A percentile compares a stretch with the other conserved stretches of the same genome.
Conservation (phyloP, 2,113 vertebrate genomes). For the Pluvialis apricaria region DNA sequence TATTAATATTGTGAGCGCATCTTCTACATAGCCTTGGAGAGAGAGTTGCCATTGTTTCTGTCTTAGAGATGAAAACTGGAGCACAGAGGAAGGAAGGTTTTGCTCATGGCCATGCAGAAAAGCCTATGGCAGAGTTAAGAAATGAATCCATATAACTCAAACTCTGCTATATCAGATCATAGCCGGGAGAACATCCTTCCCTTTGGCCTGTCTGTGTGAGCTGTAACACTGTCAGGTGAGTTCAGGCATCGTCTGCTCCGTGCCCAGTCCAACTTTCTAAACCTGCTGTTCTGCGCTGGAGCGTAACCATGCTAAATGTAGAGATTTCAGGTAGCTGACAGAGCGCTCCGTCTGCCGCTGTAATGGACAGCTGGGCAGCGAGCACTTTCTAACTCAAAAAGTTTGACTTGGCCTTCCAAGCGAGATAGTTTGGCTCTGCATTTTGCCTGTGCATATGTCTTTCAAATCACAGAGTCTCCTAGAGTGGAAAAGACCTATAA, state of each 20-base stretch:
- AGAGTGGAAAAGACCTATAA: no score
- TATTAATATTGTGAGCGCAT: not conserved
- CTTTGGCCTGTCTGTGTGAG: not conserved
- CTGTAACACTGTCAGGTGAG: not conserved
- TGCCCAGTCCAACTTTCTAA: not conserved
- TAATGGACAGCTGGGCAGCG: not conserved
- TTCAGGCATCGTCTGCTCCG: not conserved
- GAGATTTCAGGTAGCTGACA: not conserved
- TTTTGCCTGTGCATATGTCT: not conserved
- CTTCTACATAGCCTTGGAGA: not conserved
- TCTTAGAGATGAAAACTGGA: not conserved
- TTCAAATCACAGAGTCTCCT: no score
- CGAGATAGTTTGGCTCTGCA: accelerated
- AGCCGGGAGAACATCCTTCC: not conserved
- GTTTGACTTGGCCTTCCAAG: not conserved
- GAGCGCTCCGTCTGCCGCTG: not conserved
- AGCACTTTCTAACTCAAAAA: not conserved
- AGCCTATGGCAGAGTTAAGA: not conserved
- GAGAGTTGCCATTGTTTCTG: not conserved
- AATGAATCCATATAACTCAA: not conserved
- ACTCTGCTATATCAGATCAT: not conserved
- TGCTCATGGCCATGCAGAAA: conserved; percentile 12
- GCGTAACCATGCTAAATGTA: accelerated
- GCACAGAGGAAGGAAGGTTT: not conserved
- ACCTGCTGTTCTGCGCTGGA: not conserved